Conservation (phyloP, 2,888 invertebrate species). For the Xylota segnis region DNA sequence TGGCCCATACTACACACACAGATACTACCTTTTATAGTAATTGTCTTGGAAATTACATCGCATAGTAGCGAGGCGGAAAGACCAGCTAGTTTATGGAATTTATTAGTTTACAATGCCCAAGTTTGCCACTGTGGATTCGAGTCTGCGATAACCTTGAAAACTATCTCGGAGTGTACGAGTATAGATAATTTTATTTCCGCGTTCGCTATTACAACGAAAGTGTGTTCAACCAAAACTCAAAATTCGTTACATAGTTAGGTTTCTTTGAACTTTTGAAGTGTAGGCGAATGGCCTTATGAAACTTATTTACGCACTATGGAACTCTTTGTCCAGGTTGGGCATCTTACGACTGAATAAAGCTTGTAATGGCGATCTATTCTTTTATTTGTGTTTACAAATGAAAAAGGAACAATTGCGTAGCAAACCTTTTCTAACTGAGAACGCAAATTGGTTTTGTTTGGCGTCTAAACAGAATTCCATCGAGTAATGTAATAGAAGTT, state of each 20-base stretch:
- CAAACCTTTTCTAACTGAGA: no score
- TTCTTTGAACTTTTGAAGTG: neutral
- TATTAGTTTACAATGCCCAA: neutral
- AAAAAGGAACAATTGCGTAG: no score
- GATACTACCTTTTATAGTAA: neutral
- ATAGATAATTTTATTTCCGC: neutral
- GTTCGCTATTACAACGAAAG: neutral
- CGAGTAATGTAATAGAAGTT: no score
- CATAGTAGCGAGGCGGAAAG: neutral
- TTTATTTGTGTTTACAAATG: no score
- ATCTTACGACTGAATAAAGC: no score
- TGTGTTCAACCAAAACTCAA: neutral
- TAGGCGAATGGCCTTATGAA: neutral
- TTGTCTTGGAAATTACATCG: constrained; percentile 1
- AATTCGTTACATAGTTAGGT: neutral
- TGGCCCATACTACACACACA: neutral
- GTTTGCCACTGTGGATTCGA: neutral
- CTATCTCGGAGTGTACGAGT: neutral
- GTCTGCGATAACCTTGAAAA: constrained; percentile 4
- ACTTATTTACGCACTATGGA: neutral
- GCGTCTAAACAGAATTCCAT: no score
- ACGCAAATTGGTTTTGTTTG: no score
- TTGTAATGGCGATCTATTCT: no score
- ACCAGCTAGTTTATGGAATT: neutral
- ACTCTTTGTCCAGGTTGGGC: no score